A percentile compares a stretch with the other conserved stretches of the same genome.
phyloP scores from a whole-genome alignment of 2,113 vertebrate genomes.

The Calidris pugnax region DNA sequence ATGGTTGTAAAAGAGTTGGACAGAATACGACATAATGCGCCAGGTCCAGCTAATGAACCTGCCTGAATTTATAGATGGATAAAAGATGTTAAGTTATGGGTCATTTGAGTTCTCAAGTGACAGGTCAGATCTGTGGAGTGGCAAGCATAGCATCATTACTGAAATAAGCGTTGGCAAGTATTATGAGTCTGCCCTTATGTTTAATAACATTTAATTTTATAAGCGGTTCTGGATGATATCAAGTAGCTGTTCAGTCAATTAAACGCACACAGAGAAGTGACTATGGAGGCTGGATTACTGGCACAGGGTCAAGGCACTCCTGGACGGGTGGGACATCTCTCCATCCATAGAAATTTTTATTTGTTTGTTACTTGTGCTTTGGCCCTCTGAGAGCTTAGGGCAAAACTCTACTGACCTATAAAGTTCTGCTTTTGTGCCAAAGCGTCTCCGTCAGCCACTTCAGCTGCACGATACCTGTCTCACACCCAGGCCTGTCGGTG shows the following conservation, averaged over 20 bases:
- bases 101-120: slow-evolving; percentile 13
- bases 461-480: background rate
- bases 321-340: background rate
- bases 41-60: background rate
- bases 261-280: background rate
- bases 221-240: slow-evolving; percentile 28
- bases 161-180: background rate
- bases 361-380: background rate
- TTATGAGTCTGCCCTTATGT: background rate
- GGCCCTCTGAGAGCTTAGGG: background rate
- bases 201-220: slow-evolving; percentile 32
- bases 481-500: background rate
- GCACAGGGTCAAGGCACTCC: background rate
- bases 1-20: background rate
- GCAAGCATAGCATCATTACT: background rate
- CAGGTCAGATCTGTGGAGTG: background rate
- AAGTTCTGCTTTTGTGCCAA: background rate
- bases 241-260: slow-evolving; percentile 2
- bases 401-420: background rate
- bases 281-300: background rate
- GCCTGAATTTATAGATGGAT: background rate
- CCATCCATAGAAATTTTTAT: background rate
- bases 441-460: background rate
- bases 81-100: background rate
- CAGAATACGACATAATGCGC: background rate